These are phyloP conservation scores for Alosa sapidissima DNA, from an alignment of 2,797 vertebrate genomes.

Conservation along the genomic window DNA sequence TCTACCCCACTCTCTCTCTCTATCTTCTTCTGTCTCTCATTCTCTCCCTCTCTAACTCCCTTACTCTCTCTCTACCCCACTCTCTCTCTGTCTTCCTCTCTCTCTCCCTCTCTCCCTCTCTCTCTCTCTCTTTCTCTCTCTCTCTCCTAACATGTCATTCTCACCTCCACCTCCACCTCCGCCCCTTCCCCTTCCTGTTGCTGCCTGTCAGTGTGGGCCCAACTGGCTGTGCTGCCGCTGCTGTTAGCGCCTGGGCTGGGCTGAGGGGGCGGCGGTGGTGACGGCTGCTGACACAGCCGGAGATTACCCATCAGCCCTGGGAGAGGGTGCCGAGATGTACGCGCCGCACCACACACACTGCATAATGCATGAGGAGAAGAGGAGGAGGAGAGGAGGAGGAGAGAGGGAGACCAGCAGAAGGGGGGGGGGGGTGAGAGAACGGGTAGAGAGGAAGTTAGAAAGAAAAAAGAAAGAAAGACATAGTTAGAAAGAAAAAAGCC, in stretches of 20 bases:
- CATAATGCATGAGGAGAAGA: constrained; percentile 51
- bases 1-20: constrained; percentile 37
- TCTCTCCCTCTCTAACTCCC: neutral
- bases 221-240: neutral
- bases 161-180: neutral
- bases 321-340: constrained; percentile 18
- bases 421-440: neutral
- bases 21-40: neutral
- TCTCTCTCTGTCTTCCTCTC: neutral
- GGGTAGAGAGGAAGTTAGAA: neutral
- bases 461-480: neutral
- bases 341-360: constrained; percentile 38
- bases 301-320: constrained; percentile 28
- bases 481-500: no score
- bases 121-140: constrained; percentile 31
- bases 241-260: neutral
- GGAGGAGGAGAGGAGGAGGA: neutral
- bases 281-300: constrained; percentile 24
- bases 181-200: neutral
- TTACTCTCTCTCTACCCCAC: neutral
- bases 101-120: constrained; percentile 40
- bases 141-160: neutral
- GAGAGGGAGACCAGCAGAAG: neutral
- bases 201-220: neutral
- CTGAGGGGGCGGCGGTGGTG: neutral